Conservation (phyloP, 2,797 vertebrate species). For the Lepilemur septentrionalis region DNA sequence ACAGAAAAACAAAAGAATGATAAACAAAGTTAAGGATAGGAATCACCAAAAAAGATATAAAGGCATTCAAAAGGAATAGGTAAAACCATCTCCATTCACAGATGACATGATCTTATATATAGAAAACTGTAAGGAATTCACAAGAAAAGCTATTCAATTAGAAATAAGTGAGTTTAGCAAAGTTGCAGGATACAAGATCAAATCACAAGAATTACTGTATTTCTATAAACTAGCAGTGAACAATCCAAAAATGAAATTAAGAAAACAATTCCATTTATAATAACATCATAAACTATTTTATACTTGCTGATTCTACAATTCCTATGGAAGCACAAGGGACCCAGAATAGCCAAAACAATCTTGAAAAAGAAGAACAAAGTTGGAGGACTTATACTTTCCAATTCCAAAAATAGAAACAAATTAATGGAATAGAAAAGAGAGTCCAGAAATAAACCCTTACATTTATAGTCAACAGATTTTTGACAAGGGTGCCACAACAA, state of each 20-base stretch:
- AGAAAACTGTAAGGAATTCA: not conserved
- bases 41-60: not conserved
- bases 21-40: not conserved
- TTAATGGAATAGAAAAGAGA: not conserved
- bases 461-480: not conserved
- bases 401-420: not conserved
- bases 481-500: not conserved
- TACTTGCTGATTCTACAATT: not conserved
- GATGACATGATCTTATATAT: not conserved
- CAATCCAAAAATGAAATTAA: not conserved
- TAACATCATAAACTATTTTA: not conserved
- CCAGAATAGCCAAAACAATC: not conserved
- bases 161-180: not conserved
- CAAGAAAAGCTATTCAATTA: not conserved
- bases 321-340: not conserved
- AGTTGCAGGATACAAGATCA: not conserved
- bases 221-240: not conserved
- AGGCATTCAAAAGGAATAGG: not conserved
- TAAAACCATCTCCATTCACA: not conserved
- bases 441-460: not conserved
- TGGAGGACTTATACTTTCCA: not conserved
- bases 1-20: not conserved
- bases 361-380: not conserved
- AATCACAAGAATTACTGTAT: not conserved
- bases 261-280: not conserved